Evolutionary conservation across 2,888 invertebrate species (phyloP), one percentile per base, ranked within the genome.

Genomic region (Myathropa florea): DNA sequence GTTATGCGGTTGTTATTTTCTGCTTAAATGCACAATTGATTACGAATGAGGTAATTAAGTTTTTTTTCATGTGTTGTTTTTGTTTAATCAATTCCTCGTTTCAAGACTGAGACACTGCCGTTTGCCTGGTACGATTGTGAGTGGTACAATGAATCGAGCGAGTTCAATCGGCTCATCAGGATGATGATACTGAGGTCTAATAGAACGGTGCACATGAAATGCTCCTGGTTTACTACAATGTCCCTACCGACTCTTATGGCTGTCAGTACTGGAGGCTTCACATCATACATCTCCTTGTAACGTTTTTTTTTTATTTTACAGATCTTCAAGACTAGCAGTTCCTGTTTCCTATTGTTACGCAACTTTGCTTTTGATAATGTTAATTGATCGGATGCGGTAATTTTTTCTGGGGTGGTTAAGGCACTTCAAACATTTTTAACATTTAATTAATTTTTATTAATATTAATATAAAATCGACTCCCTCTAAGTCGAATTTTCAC

Each of bases 11-110:
- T 33, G 82, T 90, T 46, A 89, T 91, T 77, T 92, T 90, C 76
- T 91, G 92, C 65, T 89, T 89, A 46, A 91, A 91, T 82, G 91
- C 91, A 0, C 91, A 92, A 71, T 82, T 83, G 33, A 83, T 91
- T 23, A 80, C 70, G 10, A 68, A 82, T 21, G 89, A 89, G 82
- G 89, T 89, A 72, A 53, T 14, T 9, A 7, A 12, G 33, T 0
- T 14, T 30, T 12, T 30, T 55, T 7, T 23, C 3, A 7, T 60
- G 4, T 53, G n/a, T n/a, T n/a, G n/a, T 18, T 26, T 53, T 3
- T 23, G 9, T 46, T 61, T 18, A 12, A 26, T 70, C 36, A 23
- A n/a, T n/a, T n/a, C n/a, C 9, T 68, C 18, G 12, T 28, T 30
- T 12, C 14, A 36, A 91, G 92, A 90, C 90, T 53, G 91, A 91